Base-by-base conservation (phyloP, 2,113 vertebrate genomes). In the Bagarius yarrelli region DNA sequence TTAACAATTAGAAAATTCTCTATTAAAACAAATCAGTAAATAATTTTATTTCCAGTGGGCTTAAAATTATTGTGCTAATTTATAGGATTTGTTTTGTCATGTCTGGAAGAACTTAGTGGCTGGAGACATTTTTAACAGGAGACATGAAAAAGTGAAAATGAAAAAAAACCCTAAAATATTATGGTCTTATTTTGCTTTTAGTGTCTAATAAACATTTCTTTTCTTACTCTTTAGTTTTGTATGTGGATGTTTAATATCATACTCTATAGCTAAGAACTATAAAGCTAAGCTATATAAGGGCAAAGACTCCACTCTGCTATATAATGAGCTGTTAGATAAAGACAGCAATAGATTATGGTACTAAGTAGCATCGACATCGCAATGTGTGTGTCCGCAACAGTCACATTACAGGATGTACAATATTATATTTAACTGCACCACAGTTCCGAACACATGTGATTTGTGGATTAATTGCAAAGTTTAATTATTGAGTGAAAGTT, bases 61-160 rank as follows among this genome's bases (percentile, higher is more conserved):
- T 72, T 32, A 55, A 50, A 27, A 53, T 53, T 55, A 27, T 55
- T 18, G 9, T 72, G n/a, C 25, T 32, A 72, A 72, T 72, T 72
- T 72, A 18, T 72, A 21, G 70, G 4, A 55, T 55, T 21, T 34
- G 50, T 21, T 73, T 73, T 55, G 50, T 34, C 55, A 72, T 53
- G 70, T 72, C 70, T 73, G 27, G 5, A 11, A 55, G 44, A 71
- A 47, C 2, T 30, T 70, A 8, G 13, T 25, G 67, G 13, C 47
- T 16, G n/a, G 27, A 4, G 36, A 3, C 36, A 11, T 47, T 11
- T 8, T 47, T 4, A 3, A 8, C 3, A 8, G 8, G 36, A 40
- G 3, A 40, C 3, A 40, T 4, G 8, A 40, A 40, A 40, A 40
- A 40, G 36, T 40, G 36, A 8, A 3, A 5, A 70, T 5, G 14